These are phyloP conservation scores for Diorhabda elongata DNA, from an alignment of 1,140 invertebrate genomes.

Conservation along the genomic window DNA sequence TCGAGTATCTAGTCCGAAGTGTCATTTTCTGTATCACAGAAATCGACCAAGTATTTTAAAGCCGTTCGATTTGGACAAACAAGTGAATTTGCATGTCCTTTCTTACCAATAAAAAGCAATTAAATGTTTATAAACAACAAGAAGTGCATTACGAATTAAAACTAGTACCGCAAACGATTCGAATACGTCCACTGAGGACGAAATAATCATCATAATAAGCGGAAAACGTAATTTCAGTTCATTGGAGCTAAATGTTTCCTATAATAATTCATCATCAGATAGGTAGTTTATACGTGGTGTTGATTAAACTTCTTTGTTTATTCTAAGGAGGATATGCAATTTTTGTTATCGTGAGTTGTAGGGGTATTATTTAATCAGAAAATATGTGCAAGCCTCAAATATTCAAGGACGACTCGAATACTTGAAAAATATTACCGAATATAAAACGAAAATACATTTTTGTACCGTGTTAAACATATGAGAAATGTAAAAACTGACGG, in stretches of 20 bases:
- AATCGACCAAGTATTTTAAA: not conserved
- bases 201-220: constrained; percentile 26
- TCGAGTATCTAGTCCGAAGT: too few relatives aligned
- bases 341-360: not conserved
- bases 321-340: constrained; percentile 14
- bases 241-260: constrained; percentile 27
- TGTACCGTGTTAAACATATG: too few relatives aligned
- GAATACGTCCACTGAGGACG: constrained; percentile 13
- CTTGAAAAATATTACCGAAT: too few relatives aligned
- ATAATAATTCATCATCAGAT: constrained; percentile 13
- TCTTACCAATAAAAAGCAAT: constrained; percentile 5
- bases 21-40: not conserved
- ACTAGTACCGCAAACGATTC: constrained; percentile 6
- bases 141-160: constrained; percentile 2
- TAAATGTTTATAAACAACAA: constrained; percentile 14
- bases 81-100: constrained; percentile 9
- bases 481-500: too few relatives aligned
- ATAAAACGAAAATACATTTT: too few relatives aligned
- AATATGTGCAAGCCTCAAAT: too few relatives aligned
- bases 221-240: constrained; percentile 25
- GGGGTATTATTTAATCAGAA: too few relatives aligned
- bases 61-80: not conserved
- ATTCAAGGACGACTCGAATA: too few relatives aligned
- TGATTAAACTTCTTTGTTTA: constrained; percentile 12
- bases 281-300: constrained; percentile 5